Evolutionary conservation across 2,888 invertebrate genomes (phyloP).

Genomic region (Bhutanitis thaidina): DNA sequence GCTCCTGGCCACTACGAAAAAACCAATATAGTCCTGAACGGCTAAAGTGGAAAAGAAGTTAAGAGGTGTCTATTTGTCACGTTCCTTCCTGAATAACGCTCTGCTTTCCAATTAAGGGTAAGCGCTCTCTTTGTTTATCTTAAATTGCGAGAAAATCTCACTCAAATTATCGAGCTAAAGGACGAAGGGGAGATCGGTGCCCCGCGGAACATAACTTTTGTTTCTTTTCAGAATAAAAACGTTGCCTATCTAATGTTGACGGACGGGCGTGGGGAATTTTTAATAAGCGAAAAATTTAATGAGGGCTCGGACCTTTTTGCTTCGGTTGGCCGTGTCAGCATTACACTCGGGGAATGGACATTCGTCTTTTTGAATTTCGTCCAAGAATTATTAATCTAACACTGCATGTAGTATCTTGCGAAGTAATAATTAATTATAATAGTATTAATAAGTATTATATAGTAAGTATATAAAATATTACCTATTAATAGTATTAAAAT

Average conservation of each 20-base stretch:
- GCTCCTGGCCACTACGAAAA: constrained; percentile 54
- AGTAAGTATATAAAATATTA: too few relatives aligned
- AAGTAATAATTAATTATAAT: too few relatives aligned
- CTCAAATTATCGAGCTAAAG: constrained; percentile 78
- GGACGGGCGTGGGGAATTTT: constrained; percentile 74
- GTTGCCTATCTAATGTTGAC: constrained; percentile 66
- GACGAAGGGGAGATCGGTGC: constrained; percentile 69
- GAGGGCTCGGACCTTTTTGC: constrained; percentile 64
- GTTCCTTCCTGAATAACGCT: constrained; percentile 77
- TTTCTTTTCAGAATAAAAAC: constrained; percentile 67
- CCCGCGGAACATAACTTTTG: constrained; percentile 71
- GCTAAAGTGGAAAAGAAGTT: constrained; percentile 77
- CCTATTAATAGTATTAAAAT: too few relatives aligned
- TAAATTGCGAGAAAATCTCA: constrained; percentile 80
- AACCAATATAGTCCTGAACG: constrained; percentile 72
- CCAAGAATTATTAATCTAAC: constrained; percentile 6
- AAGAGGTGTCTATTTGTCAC: constrained; percentile 81
- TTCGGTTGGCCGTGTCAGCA: constrained; percentile 58
- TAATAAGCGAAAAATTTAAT: constrained; percentile 80
- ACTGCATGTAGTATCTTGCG: not conserved
- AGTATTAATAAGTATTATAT: not conserved
- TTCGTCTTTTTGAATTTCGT: constrained; percentile 33
- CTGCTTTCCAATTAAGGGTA: constrained; percentile 80
- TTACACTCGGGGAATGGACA: constrained; percentile 40
- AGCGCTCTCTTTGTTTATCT: constrained; percentile 80